phyloP scores from a whole-genome alignment of 2,113 vertebrate species.

The Patagioenas fasciata region DNA sequence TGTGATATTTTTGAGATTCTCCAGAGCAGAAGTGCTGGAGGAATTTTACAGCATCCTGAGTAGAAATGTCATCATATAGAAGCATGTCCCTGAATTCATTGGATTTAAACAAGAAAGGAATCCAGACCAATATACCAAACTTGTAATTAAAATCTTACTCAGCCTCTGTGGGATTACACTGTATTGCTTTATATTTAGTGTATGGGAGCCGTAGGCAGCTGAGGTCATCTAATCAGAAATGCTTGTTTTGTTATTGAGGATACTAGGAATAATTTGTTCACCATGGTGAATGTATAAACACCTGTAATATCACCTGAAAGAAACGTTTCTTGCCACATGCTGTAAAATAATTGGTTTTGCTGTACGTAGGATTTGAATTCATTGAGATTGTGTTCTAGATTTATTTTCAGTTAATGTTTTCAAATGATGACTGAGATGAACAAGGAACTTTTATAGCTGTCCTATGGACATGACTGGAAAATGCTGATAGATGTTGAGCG shows the following conservation, averaged over 20 bases:
- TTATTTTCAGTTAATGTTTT: background rate
- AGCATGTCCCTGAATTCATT: background rate
- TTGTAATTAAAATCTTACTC: background rate
- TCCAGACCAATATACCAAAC: background rate
- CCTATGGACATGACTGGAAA: background rate
- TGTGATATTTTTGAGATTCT: constrained; percentile 9
- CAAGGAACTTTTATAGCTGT: background rate
- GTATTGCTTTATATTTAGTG: background rate
- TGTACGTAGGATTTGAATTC: background rate
- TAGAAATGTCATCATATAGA: background rate
- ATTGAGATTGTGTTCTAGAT: background rate
- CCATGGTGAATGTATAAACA: background rate
- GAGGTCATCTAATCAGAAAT: background rate
- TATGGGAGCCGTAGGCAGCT: background rate
- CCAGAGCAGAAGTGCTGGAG: constrained; percentile 21
- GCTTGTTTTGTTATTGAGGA: background rate
- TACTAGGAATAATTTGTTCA: background rate
- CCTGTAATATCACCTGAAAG: constrained; percentile 35
- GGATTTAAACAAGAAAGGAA: background rate
- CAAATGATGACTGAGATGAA: background rate
- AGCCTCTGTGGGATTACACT: background rate
- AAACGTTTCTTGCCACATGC: background rate
- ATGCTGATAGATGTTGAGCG: background rate
- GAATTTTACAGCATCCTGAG: constrained; percentile 36
- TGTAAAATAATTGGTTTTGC: background rate